These are phyloP conservation scores for Caenorhabditis sp. DNA, from an alignment of 2,888 invertebrate species.

Conservation along the genomic window DNA sequence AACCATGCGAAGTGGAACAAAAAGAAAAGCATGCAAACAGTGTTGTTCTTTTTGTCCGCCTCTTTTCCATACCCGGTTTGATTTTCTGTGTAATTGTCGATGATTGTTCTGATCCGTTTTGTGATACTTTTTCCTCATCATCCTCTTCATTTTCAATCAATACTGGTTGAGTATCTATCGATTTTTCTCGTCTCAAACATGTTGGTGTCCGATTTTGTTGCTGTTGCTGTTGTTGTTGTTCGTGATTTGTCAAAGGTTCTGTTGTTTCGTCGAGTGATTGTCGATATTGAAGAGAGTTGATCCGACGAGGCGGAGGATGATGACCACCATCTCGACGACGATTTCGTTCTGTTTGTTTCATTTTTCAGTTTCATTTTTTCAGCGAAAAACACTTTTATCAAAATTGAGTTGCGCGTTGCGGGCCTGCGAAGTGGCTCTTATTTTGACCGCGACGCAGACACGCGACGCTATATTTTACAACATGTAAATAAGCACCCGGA, in stretches of 20 bases:
- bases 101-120: background rate
- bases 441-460: too few relatives aligned
- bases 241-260: too few relatives aligned
- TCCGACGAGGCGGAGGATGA: too few relatives aligned
- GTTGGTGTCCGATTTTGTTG: background rate
- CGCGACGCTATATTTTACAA: too few relatives aligned
- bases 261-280: slow-evolving; percentile 29
- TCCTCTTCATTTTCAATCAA: background rate
- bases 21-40: background rate
- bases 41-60: background rate
- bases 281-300: slow-evolving; percentile 39
- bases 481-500: slow-evolving; percentile 1
- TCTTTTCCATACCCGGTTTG: background rate
- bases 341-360: slow-evolving; percentile 5
- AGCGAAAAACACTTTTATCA: too few relatives aligned
- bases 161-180: background rate
- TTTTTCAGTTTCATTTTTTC: background rate
- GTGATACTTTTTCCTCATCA: background rate
- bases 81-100: background rate
- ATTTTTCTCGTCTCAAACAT: background rate
- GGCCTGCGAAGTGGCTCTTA: too few relatives aligned
- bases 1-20: background rate
- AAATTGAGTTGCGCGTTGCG: too few relatives aligned
- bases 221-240: background rate
- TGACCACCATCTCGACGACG: slow-evolving; percentile 34